These are phyloP conservation scores for Eubasilissa regina DNA, from an alignment of 1,140 invertebrate genomes.

Conservation along the genomic window DNA sequence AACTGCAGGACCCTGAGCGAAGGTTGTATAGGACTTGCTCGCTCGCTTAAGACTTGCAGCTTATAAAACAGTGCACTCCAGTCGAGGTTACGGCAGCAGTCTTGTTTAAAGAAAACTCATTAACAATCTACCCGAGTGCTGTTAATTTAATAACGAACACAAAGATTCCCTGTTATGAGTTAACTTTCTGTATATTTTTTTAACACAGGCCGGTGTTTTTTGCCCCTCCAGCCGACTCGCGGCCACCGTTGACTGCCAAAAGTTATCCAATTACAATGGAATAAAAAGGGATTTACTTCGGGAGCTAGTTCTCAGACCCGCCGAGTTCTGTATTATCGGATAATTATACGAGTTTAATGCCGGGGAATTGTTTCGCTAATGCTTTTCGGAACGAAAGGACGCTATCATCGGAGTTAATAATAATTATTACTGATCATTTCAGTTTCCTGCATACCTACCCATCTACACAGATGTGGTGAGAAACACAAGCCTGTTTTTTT, in stretches of 20 bases:
- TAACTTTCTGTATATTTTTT: constrained; percentile 58
- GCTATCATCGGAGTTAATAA: constrained; percentile 28
- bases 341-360: constrained; percentile 52
- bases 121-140: constrained; percentile 53
- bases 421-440: constrained; percentile 48
- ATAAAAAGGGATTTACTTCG: constrained; percentile 55
- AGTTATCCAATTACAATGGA: constrained; percentile 60
- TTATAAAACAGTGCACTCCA: constrained; percentile 17
- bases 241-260: constrained; percentile 49
- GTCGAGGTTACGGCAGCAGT: constrained; percentile 16
- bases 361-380: constrained; percentile 43
- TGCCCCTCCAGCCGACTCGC: constrained; percentile 2
- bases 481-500: neutral
- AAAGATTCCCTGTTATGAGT: constrained; percentile 55
- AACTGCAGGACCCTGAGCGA: neutral
- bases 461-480: neutral
- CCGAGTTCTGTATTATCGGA: constrained; percentile 47
- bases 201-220: constrained; percentile 56
- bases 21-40: neutral
- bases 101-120: constrained; percentile 54
- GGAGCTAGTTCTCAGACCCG: constrained; percentile 22
- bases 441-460: neutral
- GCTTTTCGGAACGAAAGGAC: constrained; percentile 28
- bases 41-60: neutral
- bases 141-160: constrained; percentile 61